A percentile compares a stretch with the other conserved stretches of the same genome.
phyloP scores from a whole-genome alignment of 2,113 vertebrate genomes.

The Antechinus stuartii region DNA sequence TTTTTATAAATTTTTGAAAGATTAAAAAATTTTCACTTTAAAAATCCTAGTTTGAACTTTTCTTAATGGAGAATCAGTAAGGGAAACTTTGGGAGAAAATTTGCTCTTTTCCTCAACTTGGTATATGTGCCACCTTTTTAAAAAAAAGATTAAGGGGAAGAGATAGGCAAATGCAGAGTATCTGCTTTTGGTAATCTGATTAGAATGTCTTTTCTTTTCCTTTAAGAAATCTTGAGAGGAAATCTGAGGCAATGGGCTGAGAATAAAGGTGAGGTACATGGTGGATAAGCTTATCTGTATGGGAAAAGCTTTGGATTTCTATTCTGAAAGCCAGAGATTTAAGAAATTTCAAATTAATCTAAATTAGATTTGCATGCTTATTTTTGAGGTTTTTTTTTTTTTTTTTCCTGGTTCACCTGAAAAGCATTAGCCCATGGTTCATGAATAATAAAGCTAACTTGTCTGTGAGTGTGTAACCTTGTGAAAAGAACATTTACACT shows the following conservation, averaged over 20 bases:
- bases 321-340: neutral
- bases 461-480: neutral
- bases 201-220: neutral
- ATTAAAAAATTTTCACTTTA: neutral
- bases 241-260: neutral
- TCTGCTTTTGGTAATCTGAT: neutral
- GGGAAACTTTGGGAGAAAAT: neutral
- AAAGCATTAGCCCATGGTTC: neutral
- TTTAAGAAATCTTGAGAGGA: neutral
- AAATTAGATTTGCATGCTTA: neutral
- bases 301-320: neutral
- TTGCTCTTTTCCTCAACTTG: neutral
- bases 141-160: neutral
- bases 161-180: neutral
- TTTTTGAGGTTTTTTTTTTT: neutral
- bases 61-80: neutral
- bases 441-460: neutral
- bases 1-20: neutral
- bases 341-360: neutral
- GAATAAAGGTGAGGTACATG: neutral
- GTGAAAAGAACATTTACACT: neutral
- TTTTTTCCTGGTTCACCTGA: neutral
- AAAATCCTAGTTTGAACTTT: neutral
- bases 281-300: neutral
- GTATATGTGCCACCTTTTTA: neutral